Percentiles rank a stretch among this genome's conserved stretches.
Evolutionary conservation across 92 coral and sea anemone genomes (phyloP).

Genomic region (Epizoanthus illoricatus): DNA sequence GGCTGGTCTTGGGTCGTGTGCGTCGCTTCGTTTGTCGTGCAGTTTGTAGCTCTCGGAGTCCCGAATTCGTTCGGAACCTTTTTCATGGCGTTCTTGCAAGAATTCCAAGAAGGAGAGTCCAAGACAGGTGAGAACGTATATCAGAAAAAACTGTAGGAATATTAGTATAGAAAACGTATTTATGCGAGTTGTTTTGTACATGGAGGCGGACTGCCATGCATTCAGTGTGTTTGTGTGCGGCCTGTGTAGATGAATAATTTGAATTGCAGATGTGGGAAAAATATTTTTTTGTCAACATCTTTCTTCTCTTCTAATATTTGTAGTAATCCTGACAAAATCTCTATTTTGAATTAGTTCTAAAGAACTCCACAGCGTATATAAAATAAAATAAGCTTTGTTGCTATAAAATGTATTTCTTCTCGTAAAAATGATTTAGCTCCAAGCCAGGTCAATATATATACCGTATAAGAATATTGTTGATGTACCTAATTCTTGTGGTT

Average conservation of each 20-base stretch:
- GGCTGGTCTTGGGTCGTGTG: slow-evolving; percentile 77
- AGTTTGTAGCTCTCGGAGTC: slow-evolving; percentile 62
- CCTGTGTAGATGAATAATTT: neutral
- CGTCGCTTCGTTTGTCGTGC: slow-evolving; percentile 67
- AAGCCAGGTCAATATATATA: too few relatives aligned
- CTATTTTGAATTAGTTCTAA: too few relatives aligned
- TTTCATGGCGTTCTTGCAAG: slow-evolving; percentile 69
- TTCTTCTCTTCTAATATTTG: too few relatives aligned
- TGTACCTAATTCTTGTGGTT: neutral
- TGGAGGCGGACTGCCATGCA: neutral
- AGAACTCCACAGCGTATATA: too few relatives aligned
- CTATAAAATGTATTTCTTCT: too few relatives aligned
- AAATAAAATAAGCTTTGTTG: too few relatives aligned
- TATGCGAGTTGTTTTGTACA: neutral
- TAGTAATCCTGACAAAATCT: too few relatives aligned
- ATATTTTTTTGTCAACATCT: too few relatives aligned
- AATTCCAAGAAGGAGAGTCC: slow-evolving; percentile 72
- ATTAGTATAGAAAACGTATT: neutral
- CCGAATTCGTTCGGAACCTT: slow-evolving; percentile 81
- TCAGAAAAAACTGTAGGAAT: neutral
- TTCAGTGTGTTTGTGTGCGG: neutral
- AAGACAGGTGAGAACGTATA: slow-evolving; percentile 58
- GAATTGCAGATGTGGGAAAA: neutral
- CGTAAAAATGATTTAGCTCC: too few relatives aligned
- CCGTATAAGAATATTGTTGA: too few relatives aligned